Evolutionary conservation across 1,140 invertebrate species (phyloP).

Genomic region (Pinna nobilis): DNA sequence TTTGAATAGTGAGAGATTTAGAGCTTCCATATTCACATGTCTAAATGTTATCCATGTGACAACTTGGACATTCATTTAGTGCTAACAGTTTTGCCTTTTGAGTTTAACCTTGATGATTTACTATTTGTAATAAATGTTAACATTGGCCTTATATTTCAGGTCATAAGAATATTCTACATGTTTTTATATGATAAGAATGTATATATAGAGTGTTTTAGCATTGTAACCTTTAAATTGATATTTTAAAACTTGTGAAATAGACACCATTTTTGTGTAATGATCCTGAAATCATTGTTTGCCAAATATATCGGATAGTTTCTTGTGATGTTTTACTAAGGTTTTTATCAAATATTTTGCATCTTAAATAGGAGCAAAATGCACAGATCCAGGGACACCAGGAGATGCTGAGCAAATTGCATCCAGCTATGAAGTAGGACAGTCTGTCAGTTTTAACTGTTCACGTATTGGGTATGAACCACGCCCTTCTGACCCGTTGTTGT

Average conservation of each 20-base stretch:
- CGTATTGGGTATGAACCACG: conserved; percentile 13
- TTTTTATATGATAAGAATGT: no score
- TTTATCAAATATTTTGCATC: neutral
- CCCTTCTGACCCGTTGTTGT: conserved; percentile 15
- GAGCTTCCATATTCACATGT: neutral
- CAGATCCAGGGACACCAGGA: conserved; percentile 46
- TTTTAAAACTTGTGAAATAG: conserved; percentile 28
- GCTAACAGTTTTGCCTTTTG: no score
- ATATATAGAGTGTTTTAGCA: no score
- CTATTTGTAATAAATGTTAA: no score
- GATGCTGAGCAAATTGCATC: conserved; percentile 28
- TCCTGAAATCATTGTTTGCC: conserved; percentile 33
- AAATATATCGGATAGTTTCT: conserved; percentile 50
- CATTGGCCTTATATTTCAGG: no score
- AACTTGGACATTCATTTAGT: no score
- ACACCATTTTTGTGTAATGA: neutral
- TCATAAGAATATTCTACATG: no score
- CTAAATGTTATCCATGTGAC: no score
- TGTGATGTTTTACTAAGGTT: conserved; percentile 50
- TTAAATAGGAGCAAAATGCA: conserved; percentile 34
- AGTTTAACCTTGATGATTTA: no score
- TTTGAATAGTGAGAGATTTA: neutral
- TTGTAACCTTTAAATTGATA: neutral
- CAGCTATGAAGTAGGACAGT: conserved; percentile 43
- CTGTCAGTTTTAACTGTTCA: conserved; percentile 32